Percentiles rank a stretch among this genome's conserved stretches.
Evolutionary conservation across 2,888 invertebrate species (phyloP).

Genomic region (Torymus aiolomorphi): DNA sequence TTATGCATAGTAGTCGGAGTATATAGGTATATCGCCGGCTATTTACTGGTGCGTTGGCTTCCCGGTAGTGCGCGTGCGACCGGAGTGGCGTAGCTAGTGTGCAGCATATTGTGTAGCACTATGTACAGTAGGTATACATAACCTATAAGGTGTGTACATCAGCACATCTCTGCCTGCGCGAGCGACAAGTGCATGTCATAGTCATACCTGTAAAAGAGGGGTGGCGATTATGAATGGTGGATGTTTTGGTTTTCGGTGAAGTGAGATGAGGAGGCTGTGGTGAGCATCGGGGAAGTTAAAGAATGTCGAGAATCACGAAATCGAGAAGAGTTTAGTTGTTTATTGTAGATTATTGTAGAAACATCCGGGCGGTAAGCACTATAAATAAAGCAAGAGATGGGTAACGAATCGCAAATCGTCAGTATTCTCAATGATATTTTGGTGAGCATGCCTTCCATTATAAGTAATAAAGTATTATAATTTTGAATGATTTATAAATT

Average conservation of each 20-base stretch:
- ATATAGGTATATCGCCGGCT: slow-evolving; percentile 27
- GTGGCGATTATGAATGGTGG: slow-evolving; percentile 15
- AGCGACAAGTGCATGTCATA: too few species aligned
- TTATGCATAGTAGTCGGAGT: slow-evolving; percentile 16
- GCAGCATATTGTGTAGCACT: too few species aligned
- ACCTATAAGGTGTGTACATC: neutral
- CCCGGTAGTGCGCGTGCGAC: slow-evolving; percentile 16
- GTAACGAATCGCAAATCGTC: slow-evolving; percentile 80
- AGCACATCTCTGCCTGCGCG: neutral
- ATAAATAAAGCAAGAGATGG: slow-evolving; percentile 73
- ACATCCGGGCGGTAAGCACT: slow-evolving; percentile 1
- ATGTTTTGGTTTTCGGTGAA: slow-evolving; percentile 20
- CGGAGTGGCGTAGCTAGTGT: too few species aligned
- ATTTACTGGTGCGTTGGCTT: slow-evolving; percentile 33
- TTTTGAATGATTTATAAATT: neutral
- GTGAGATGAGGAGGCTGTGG: neutral
- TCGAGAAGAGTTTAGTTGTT: slow-evolving; percentile 31
- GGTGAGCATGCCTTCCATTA: slow-evolving; percentile 74
- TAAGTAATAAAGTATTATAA: neutral
- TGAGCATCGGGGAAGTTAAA: neutral
- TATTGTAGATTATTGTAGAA: neutral
- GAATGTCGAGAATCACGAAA: slow-evolving; percentile 40
- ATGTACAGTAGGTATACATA: too few species aligned
- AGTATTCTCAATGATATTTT: slow-evolving; percentile 82
- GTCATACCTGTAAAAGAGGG: too few species aligned